phyloP scores from a whole-genome alignment of 2,888 invertebrate species.

The Odontomyia ornata region DNA sequence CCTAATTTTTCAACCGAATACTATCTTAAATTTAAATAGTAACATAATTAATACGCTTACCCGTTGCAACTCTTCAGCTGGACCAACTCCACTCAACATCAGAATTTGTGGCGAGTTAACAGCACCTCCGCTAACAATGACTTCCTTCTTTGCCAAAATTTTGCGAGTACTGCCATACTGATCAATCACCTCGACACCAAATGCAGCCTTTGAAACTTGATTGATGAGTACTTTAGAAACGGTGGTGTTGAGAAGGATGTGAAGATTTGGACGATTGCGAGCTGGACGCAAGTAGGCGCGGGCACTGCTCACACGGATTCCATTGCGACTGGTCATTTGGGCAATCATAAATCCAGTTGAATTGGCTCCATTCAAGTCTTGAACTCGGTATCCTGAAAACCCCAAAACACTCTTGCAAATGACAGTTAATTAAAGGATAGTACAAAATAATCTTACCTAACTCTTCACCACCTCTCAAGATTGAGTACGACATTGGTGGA shows the following conservation, averaged over 20 bases:
- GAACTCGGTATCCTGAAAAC: constrained; percentile 72
- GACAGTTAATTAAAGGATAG: not conserved
- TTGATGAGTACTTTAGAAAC: constrained; percentile 81
- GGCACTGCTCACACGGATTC: constrained; percentile 82
- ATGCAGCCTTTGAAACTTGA: constrained; percentile 75
- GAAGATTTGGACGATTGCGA: constrained; percentile 77
- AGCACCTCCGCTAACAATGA: constrained; percentile 81
- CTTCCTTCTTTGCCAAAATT: constrained; percentile 81
- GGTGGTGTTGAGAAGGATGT: constrained; percentile 84
- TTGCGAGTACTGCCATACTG: constrained; percentile 66
- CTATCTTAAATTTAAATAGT: too few species aligned
- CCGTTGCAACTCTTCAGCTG: constrained; percentile 73
- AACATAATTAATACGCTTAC: constrained; percentile 56
- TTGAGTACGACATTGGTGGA: constrained; percentile 79
- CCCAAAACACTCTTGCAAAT: not conserved
- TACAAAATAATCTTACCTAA: constrained; percentile 67
- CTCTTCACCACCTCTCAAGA: constrained; percentile 81
- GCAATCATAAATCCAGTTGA: constrained; percentile 89
- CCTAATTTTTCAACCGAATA: too few species aligned
- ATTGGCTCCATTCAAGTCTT: constrained; percentile 83
- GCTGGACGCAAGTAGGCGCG: constrained; percentile 85
- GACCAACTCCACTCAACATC: constrained; percentile 89
- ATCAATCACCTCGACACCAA: constrained; percentile 74
- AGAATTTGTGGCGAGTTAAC: constrained; percentile 94
- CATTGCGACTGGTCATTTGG: constrained; percentile 87